Evolutionary conservation across 2,113 vertebrate genomes (phyloP).

Genomic region (Hepsetus odoe): DNA sequence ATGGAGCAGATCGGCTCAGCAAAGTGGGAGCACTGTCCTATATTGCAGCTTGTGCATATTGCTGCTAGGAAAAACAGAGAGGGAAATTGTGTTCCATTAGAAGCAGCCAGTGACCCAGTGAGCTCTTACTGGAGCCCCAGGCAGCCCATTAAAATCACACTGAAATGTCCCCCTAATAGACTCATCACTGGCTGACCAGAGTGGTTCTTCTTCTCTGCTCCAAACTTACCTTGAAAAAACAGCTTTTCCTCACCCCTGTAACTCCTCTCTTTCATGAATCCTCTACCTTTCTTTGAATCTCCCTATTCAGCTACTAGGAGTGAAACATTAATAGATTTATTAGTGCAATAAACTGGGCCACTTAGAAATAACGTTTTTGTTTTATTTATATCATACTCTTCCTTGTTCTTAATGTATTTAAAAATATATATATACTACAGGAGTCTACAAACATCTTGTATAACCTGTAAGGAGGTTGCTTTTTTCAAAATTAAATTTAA

Average conservation of each 20-base stretch:
- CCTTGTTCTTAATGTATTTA: too few relatives aligned
- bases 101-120: neutral
- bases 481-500: too few relatives aligned
- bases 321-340: too few relatives aligned
- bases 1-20: neutral
- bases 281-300: neutral
- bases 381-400: too few relatives aligned
- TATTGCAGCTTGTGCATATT: conserved; percentile 41
- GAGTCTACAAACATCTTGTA: too few relatives aligned
- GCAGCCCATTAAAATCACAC: neutral
- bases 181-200: neutral
- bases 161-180: neutral
- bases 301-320: too few relatives aligned
- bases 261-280: neutral
- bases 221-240: neutral
- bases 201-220: neutral
- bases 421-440: too few relatives aligned
- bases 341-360: too few relatives aligned
- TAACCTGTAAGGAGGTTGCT: too few relatives aligned
- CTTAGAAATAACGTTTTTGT: too few relatives aligned
- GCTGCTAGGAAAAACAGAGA: conserved; percentile 16
- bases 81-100: neutral
- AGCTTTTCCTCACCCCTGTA: neutral
- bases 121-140: neutral
- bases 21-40: conserved; percentile 12